Base-by-base conservation (phyloP, 2,888 invertebrate species). In the Neoitamus cyanurus region DNA sequence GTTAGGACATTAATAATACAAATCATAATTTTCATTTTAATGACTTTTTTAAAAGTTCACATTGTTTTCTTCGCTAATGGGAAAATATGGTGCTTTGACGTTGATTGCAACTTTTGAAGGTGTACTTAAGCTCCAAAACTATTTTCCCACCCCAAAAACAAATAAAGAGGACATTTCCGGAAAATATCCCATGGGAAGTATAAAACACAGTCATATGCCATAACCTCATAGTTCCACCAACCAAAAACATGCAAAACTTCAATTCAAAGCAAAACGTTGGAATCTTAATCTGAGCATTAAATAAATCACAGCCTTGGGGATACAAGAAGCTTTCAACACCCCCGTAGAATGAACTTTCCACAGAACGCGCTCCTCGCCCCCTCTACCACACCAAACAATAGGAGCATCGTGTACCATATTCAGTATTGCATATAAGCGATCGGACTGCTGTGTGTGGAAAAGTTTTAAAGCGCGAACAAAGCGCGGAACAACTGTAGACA, bases 241-340 rank as follows among this genome's bases (percentile, higher is more conserved):
- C 58, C 58, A 58, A 58, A 58, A 58, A 58, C 58, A 58, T 58
- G 58, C 58, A 58, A 58, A 58, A 58, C 58, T 58, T 58, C 58
- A 58, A 58, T 58, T 58, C 58, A 58, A 58, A 58, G 58, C 58
- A 58, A 58, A 58, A 58, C 25, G 58, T 25, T 58, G 25, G 20
- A 58, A 58, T 58, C 58, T 58, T 58, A 58, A 58, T 58, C 58
- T 58, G 58, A 58, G 58, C 25, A 58, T 58, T 58, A 58, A 20
- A 58, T 58, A 58, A 58, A 58, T 58, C 58, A 58, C 58, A 58
- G 58, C 25, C 58, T 58, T 58, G 58, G 58, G 58, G 58, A 58
- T 58, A 58, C 20, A 58, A 25, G 58, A 20, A 58, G 58, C 58
- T 58, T 58, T 58, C 58, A 25, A 58, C 58, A 20, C 58, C 58